Evolutionary conservation across 1,140 invertebrate species (phyloP).

Genomic region (Panonychus citri): DNA sequence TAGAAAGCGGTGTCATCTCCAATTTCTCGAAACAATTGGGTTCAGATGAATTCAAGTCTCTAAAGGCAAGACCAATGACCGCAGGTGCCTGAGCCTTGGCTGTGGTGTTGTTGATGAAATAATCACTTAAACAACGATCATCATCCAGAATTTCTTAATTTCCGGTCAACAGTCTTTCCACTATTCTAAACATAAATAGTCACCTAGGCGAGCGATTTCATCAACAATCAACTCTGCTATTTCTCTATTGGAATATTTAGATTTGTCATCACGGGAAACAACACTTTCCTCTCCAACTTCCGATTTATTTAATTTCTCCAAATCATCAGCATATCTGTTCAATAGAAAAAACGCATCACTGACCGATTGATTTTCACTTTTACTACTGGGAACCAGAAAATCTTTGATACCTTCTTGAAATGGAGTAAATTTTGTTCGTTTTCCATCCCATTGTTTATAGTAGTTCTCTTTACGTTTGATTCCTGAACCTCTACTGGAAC

Average conservation of each 20-base stretch:
- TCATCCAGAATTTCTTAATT: slow-evolving; percentile 64
- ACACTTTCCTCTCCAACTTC: too few relatives aligned
- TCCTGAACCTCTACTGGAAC: too few relatives aligned
- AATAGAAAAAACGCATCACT: slow-evolving; percentile 62
- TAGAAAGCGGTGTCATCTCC: slow-evolving; percentile 70
- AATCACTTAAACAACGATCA: slow-evolving; percentile 62
- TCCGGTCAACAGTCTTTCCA: too few relatives aligned
- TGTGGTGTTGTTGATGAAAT: slow-evolving; percentile 57
- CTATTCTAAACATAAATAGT: too few relatives aligned
- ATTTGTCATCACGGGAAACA: slow-evolving; percentile 16
- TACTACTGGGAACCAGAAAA: slow-evolving; percentile 57
- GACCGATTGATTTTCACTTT: slow-evolving; percentile 53
- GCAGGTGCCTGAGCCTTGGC: slow-evolving; percentile 83
- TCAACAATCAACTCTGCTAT: too few relatives aligned
- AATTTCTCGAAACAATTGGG: slow-evolving; percentile 76
- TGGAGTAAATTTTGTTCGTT: not conserved
- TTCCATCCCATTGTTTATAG: not conserved
- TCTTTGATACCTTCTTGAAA: slow-evolving; percentile 46
- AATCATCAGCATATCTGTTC: slow-evolving; percentile 50
- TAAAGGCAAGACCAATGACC: slow-evolving; percentile 61
- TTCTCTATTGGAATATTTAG: too few relatives aligned
- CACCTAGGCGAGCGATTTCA: too few relatives aligned
- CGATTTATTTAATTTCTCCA: slow-evolving; percentile 20
- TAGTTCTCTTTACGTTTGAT: not conserved
- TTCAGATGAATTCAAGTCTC: slow-evolving; percentile 50